A percentile compares a stretch with the other conserved stretches of the same genome.
phyloP scores from a whole-genome alignment of 2,888 invertebrate genomes.

The Vesta saturnalis region DNA sequence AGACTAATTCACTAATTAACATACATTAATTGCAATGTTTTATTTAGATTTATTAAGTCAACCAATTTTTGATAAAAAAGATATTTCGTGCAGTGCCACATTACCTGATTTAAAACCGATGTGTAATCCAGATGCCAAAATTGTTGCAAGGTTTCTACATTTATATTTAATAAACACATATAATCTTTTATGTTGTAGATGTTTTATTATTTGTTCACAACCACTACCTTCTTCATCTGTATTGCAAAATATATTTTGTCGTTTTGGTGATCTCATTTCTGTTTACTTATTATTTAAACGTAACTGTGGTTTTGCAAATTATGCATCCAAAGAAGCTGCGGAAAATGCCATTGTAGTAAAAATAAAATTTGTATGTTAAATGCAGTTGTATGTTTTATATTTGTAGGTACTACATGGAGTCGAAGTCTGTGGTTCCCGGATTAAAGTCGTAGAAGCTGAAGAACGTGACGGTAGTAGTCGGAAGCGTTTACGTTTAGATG shows the following conservation, averaged over 20 bases:
- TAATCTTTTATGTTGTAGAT: conserved; percentile 57
- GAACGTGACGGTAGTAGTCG: conserved; percentile 49
- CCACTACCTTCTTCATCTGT: too few relatives aligned
- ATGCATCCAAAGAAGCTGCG: conserved; percentile 79
- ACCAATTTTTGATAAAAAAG: conserved; percentile 20
- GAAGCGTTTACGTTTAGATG: conserved; percentile 42
- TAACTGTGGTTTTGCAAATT: conserved; percentile 93
- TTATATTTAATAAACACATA: background rate
- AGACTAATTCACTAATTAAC: background rate
- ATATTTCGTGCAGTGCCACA: conserved; percentile 66
- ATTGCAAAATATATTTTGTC: too few relatives aligned
- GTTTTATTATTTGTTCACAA: conserved; percentile 73
- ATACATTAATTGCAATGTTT: background rate
- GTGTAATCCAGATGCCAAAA: conserved; percentile 73
- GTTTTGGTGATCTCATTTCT: too few relatives aligned
- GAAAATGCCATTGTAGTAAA: conserved; percentile 76
- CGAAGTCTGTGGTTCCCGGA: conserved; percentile 84
- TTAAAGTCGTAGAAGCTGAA: conserved; percentile 93
- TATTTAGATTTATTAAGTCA: conserved; percentile 25
- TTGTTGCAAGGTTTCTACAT: conserved; percentile 67
- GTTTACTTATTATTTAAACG: conserved; percentile 89
- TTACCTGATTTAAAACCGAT: conserved; percentile 79
- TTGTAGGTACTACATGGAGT: conserved; percentile 78
- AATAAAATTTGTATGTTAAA: too few relatives aligned
- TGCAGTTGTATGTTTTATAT: too few relatives aligned